These are phyloP conservation scores for Coilia nasus DNA, from an alignment of 2,797 vertebrate species.

Conservation along the genomic window DNA sequence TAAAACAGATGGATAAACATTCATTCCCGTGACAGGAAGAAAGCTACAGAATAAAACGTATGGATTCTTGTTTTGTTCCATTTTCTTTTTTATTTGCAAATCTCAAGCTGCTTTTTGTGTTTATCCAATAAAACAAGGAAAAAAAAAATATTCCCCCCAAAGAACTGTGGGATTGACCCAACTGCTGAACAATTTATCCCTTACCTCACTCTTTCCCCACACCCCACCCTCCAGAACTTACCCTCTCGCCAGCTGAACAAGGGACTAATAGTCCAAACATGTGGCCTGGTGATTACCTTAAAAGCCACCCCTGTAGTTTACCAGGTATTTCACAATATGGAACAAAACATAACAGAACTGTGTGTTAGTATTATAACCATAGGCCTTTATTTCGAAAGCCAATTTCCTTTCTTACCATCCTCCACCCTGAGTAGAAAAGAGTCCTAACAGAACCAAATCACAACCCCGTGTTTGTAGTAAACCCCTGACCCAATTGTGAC, in stretches of 20 bases:
- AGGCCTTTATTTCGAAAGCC: constrained; percentile 65
- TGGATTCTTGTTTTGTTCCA: constrained; percentile 65
- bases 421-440: constrained; percentile 82
- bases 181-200: constrained; percentile 47
- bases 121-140: constrained; percentile 71
- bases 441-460: constrained; percentile 72
- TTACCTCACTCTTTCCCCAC: constrained; percentile 41
- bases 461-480: constrained; percentile 60
- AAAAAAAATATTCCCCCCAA: constrained; percentile 54
- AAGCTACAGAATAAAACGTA: constrained; percentile 77
- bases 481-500: constrained; percentile 54
- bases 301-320: constrained; percentile 51
- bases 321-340: constrained; percentile 58
- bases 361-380: constrained; percentile 57
- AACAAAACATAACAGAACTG: constrained; percentile 49
- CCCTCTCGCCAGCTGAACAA: constrained; percentile 51
- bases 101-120: constrained; percentile 70
- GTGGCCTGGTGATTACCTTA: constrained; percentile 56
- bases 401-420: constrained; percentile 71
- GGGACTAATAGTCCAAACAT: constrained; percentile 58
- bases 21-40: constrained; percentile 83
- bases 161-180: constrained; percentile 54
- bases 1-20: constrained; percentile 86
- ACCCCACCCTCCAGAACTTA: constrained; percentile 33
- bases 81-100: constrained; percentile 65